A percentile compares a stretch with the other conserved stretches of the same genome.
These are phyloP conservation scores for Ceyx cyanopectus DNA, from an alignment of 2,113 vertebrate species.

Conservation along the genomic window DNA sequence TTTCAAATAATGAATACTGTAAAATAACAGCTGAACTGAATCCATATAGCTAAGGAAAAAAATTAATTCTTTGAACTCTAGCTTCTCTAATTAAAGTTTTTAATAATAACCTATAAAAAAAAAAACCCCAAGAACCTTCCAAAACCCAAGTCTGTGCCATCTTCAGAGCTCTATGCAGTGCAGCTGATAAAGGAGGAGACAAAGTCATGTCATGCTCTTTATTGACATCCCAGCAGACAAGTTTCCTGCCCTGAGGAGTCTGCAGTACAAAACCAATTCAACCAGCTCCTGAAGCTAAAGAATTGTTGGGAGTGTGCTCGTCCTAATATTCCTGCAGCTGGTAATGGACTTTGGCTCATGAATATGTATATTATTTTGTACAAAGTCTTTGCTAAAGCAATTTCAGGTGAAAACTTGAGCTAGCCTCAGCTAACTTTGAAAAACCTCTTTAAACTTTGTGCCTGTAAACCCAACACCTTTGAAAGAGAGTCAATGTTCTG, in stretches of 20 bases:
- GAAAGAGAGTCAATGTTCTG: background rate
- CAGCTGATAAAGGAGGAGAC: background rate
- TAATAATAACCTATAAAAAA: background rate
- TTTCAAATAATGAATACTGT: background rate
- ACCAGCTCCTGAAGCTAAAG: background rate
- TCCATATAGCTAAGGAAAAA: background rate
- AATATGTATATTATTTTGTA: no score
- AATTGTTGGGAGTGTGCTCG: background rate
- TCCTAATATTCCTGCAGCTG: background rate
- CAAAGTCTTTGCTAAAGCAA: background rate
- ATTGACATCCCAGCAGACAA: background rate
- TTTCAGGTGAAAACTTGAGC: background rate
- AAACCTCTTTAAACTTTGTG: background rate
- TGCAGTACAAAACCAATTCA: background rate
- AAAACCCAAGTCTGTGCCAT: background rate
- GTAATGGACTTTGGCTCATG: background rate
- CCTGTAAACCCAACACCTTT: background rate
- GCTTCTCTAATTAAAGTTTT: background rate
- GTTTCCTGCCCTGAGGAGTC: background rate
- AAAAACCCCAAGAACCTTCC: background rate
- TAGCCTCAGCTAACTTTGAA: background rate
- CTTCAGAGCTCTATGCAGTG: background rate
- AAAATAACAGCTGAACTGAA: background rate
- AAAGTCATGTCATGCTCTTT: background rate
- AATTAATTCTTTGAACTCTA: background rate